Evolutionary conservation across 1,140 invertebrate species (phyloP), one percentile per base, ranked within the genome.

Genomic region (Tribolium castaneum): DNA sequence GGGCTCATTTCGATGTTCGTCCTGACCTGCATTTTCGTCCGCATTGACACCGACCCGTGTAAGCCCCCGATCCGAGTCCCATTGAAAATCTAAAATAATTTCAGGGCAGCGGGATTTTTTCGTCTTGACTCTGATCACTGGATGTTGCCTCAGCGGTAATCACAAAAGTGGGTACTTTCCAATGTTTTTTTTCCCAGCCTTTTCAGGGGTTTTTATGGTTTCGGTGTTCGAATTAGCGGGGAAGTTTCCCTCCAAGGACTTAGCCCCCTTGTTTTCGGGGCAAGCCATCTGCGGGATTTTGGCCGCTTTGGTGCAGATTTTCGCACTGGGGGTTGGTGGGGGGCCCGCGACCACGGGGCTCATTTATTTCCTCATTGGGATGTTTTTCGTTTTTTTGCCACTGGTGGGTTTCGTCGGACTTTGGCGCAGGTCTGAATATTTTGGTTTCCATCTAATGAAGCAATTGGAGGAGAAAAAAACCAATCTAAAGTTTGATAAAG

Each of bases 231-330:
- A 73, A 34, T 5, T 54, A 10, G 45, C 34, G 22, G 50, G 6
- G 4, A 52, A 54, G 34, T 73, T 73, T 34, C 71, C 71, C 2
- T 6, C 25, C 3, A 12, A 22, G 34, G 19, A 52, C 2, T 4
- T 73, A 2, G 13, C 19, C 6, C 6, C 49, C 3, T 3, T 73
- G 4, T 34, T 73, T 14, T 52, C 71, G 4, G 71, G 71, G 9
- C 71, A 73, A 25, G 12, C 71, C 13, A 73, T 73, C 14, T 73
- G 49, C 9, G 71, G 71, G 6, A 34, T 73, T 14, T 54, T 73
- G 13, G 19, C 50, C 2, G 45, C 71, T 22, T 30, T 54, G 52
- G 19, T 30, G 13, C 49, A 73, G 45, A 73, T 73, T 6, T 73
- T 73, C n/a, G 50, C 71, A 4, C 7, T 73, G 6, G 25, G 19